Evolutionary conservation across 1,140 invertebrate species (phyloP).

Genomic region (Gyrodactylus salaris): DNA sequence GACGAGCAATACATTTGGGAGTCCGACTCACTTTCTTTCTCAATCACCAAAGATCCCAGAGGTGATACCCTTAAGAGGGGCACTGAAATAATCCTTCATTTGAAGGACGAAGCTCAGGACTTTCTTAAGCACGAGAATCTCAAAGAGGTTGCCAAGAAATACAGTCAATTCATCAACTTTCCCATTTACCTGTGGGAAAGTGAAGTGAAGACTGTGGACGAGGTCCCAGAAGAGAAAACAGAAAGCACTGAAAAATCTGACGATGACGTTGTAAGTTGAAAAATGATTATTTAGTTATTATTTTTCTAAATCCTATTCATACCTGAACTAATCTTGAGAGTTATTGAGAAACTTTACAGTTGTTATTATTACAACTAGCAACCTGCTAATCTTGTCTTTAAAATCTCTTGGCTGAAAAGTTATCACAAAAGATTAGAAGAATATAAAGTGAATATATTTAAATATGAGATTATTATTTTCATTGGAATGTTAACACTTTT

Average conservation of each 20-base stretch:
- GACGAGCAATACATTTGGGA: conserved; percentile 78
- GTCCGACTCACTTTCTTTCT: conserved; percentile 45
- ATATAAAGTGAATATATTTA: too few species aligned
- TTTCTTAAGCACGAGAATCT: conserved; percentile 73
- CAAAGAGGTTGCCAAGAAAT: conserved; percentile 61
- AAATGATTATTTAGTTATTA: conserved; percentile 19
- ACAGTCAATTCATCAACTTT: conserved; percentile 98
- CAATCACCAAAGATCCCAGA: conserved; percentile 60
- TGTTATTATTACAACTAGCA: too few species aligned
- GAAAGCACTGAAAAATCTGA: conserved; percentile 24
- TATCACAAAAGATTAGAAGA: too few species aligned
- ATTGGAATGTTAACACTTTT: too few species aligned
- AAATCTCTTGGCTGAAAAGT: too few species aligned
- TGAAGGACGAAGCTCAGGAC: conserved; percentile 84
- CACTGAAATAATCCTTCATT: conserved; percentile 42
- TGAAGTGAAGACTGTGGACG: conserved; percentile 30
- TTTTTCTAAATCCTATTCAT: too few species aligned
- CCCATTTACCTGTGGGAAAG: conserved; percentile 76
- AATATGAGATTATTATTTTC: too few species aligned
- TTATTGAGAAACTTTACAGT: too few species aligned
- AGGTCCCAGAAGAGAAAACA: conserved; percentile 15
- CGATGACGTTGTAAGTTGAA: conserved; percentile 18
- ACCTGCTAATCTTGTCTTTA: too few species aligned
- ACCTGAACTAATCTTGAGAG: too few species aligned
- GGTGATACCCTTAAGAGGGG: conserved; percentile 56